Evolutionary conservation across 2,888 invertebrate genomes (phyloP), one percentile per base, ranked within the genome.

Genomic region (Tetragonula carbonaria): DNA sequence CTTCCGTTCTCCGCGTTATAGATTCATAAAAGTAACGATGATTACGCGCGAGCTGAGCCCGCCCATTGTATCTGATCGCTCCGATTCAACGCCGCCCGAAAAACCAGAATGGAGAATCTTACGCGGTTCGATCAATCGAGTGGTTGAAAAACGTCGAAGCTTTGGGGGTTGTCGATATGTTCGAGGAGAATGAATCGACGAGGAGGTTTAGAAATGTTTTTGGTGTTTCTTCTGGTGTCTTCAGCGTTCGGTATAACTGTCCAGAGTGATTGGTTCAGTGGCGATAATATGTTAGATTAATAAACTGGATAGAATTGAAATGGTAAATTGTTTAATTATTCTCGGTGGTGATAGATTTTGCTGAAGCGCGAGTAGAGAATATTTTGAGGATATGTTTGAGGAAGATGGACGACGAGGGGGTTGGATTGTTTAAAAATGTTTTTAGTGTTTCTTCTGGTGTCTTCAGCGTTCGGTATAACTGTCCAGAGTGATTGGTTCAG

Each of bases 1-100:
- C 93, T 94, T 93, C 94, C 94, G 93, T 93, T 92, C 93, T 92
- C 90, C 92, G 91, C 92, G 92, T 93, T 93, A 93, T 93, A 93
- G 93, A 93, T 94, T 93, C 93, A 93, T 94, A 93, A 93, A 93
- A 93, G 93, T 76, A 62, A 75, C 78, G 55, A 78, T 82, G 51
- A 63, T 74, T 70, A 55, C 72, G 63, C 77, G 72, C 18, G 51
- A 65, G n/a, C 74, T 66, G 18, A 16, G 50, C 70, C 74, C 76
- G 71, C n/a, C 38, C 45, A 28, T 73, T 62, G 62, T 28, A 50
- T 23, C 50, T 16, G 50, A 57, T 28, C 57, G 21, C 16, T 23
- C 33, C 11, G 57, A 38, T 72, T 23, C 55, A 62, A 62, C 13
- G 57, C 13, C n/a, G 59, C 14, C 38, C 62, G 5, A 45, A 73